Evolutionary conservation across 2,888 invertebrate species (phyloP).

Genomic region (Netelia virgata): DNA sequence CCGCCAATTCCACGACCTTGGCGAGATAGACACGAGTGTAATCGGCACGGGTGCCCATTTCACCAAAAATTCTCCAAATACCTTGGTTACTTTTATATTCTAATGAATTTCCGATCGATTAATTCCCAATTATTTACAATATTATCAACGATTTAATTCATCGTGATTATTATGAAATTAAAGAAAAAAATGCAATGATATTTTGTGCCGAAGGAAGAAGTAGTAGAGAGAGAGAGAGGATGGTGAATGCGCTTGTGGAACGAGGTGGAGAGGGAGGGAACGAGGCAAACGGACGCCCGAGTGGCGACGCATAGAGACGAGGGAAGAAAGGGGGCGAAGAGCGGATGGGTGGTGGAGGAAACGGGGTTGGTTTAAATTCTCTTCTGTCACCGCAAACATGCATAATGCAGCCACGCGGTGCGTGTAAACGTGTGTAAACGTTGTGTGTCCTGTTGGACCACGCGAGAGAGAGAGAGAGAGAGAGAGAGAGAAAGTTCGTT

Average conservation of each 20-base stretch:
- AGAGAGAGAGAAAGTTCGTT: slow-evolving; percentile 24
- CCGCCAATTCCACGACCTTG: neutral
- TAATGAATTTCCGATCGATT: too few species aligned
- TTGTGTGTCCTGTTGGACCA: slow-evolving; percentile 67
- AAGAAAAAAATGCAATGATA: too few species aligned
- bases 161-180: too few species aligned
- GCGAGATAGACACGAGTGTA: neutral
- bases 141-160: too few species aligned
- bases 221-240: neutral
- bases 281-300: slow-evolving; percentile 11
- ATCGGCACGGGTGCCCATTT: slow-evolving; percentile 54
- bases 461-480: slow-evolving; percentile 17
- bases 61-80: slow-evolving; percentile 57
- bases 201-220: neutral
- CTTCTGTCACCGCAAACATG: slow-evolving; percentile 84
- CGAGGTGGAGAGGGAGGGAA: neutral
- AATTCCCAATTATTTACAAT: too few species aligned
- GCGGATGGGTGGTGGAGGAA: slow-evolving; percentile 63
- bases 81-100: slow-evolving; percentile 33
- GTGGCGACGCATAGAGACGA: neutral
- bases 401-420: slow-evolving; percentile 83
- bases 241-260: neutral
- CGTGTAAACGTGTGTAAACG: slow-evolving; percentile 81
- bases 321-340: slow-evolving; percentile 15
- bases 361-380: slow-evolving; percentile 82